Percentiles rank a stretch among this genome's conserved stretches.
These are phyloP conservation scores for Apantesis nais DNA, from an alignment of 2,888 invertebrate genomes.

Conservation along the genomic window DNA sequence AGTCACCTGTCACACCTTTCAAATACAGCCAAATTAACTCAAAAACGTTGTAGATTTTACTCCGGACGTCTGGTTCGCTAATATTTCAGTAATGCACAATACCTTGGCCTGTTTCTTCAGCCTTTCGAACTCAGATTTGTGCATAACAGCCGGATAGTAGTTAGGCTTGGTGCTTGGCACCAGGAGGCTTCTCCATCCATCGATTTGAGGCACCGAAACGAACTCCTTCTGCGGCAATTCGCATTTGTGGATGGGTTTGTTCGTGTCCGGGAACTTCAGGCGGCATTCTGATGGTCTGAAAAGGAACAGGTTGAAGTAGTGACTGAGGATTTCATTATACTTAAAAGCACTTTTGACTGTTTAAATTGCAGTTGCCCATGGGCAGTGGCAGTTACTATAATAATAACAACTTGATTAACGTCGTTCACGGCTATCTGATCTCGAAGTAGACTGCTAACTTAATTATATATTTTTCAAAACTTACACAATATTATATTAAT, in stretches of 20 bases:
- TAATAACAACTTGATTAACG: no score
- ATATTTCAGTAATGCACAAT: background rate
- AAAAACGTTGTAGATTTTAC: background rate
- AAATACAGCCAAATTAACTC: background rate
- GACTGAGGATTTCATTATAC: background rate
- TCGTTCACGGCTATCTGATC: no score
- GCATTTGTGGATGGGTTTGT: constrained; percentile 78
- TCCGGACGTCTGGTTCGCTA: no score
- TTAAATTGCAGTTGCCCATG: no score
- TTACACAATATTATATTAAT: no score
- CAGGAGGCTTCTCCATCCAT: constrained; percentile 75
- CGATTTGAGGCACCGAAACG: constrained; percentile 66
- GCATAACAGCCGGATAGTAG: constrained; percentile 86
- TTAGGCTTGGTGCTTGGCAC: constrained; percentile 82
- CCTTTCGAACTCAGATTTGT: constrained; percentile 85
- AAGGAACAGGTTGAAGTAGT: background rate
- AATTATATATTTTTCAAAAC: no score
- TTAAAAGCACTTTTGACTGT: no score
- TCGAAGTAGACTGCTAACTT: no score
- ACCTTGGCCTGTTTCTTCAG: constrained; percentile 86
- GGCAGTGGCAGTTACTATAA: no score
- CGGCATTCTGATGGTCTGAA: constrained; percentile 78
- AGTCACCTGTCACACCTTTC: no score
- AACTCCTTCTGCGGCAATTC: constrained; percentile 61
- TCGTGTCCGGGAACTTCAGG: constrained; percentile 71